Conservation (phyloP, 2,888 invertebrate genomes). For the Clunio marinus region DNA sequence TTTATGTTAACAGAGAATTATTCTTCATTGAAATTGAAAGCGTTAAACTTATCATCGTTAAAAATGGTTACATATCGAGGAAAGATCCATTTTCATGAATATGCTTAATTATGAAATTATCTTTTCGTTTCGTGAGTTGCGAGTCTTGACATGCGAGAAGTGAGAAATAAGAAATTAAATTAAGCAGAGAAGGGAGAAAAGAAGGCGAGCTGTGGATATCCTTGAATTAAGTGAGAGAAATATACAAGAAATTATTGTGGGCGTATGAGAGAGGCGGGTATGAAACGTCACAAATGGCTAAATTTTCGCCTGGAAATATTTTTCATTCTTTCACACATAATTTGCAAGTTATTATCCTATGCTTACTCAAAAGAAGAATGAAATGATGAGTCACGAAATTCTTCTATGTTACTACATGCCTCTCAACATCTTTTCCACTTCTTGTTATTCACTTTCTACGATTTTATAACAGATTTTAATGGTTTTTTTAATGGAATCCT, state of each 20-base stretch:
- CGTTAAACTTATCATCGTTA: too few species aligned
- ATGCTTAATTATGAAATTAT: too few species aligned
- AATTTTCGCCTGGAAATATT: neutral
- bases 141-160: too few species aligned
- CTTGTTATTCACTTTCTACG: neutral
- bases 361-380: neutral
- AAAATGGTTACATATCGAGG: too few species aligned
- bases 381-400: neutral
- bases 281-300: slow-evolving; percentile 2
- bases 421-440: neutral
- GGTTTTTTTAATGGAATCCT: slow-evolving; percentile 21
- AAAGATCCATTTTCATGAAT: too few species aligned
- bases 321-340: neutral
- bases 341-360: neutral
- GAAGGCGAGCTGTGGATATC: neutral
- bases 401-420: neutral
- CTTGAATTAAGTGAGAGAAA: neutral
- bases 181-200: neutral
- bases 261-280: neutral
- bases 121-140: too few species aligned
- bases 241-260: neutral
- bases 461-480: slow-evolving; percentile 22
- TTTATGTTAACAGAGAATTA: too few species aligned
- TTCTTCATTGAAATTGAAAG: too few species aligned
- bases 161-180: too few species aligned